Evolutionary conservation across 2,888 invertebrate genomes (phyloP).

Genomic region (Dioctria rufipes): DNA sequence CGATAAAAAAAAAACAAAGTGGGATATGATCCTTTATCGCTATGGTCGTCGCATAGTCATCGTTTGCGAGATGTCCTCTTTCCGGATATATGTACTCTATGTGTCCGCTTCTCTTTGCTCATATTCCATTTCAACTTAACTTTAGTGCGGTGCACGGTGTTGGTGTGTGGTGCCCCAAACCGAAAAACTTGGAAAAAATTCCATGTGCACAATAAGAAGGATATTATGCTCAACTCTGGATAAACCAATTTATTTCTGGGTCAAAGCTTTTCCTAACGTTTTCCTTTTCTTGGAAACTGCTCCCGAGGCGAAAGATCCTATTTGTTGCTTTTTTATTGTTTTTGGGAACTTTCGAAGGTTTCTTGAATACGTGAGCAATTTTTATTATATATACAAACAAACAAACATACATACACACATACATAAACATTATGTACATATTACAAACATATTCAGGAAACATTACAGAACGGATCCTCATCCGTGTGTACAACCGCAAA

Average conservation of each 20-base stretch:
- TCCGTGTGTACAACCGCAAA: neutral
- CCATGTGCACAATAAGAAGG: conserved; percentile 20
- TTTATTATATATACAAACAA: neutral
- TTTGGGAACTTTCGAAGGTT: conserved; percentile 6
- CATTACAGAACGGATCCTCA: neutral
- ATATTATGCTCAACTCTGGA: conserved; percentile 42
- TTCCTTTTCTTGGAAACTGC: conserved; percentile 25
- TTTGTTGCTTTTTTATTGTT: conserved; percentile 52
- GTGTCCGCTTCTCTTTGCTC: neutral
- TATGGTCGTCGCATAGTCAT: too few species aligned
- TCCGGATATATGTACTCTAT: neutral
- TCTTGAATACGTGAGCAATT: conserved; percentile 23
- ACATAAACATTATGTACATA: too few species aligned
- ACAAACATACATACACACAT: too few species aligned
- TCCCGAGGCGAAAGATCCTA: conserved; percentile 36
- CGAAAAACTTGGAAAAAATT: neutral
- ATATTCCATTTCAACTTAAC: neutral
- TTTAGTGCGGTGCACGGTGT: neutral
- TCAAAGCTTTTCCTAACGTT: conserved; percentile 16
- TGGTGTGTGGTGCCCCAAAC: neutral
- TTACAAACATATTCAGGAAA: neutral
- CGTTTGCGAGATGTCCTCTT: neutral
- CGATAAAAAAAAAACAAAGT: conserved; percentile 41
- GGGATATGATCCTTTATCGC: conserved; percentile 34
- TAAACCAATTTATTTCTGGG: conserved; percentile 52